Base-by-base conservation (phyloP, 2,888 invertebrate genomes). In the Sphinx pinastri region DNA sequence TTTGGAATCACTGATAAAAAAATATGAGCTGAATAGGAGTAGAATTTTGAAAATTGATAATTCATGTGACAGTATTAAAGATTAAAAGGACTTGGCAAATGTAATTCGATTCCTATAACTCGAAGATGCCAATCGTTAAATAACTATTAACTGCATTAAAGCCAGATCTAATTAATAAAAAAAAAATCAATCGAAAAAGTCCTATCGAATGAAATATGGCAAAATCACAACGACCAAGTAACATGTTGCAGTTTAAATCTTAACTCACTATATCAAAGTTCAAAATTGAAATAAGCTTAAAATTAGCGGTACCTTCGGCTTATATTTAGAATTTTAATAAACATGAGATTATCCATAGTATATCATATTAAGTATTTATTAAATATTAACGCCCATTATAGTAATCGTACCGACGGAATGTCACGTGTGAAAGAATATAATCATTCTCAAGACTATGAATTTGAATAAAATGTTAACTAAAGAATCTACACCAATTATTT, bases 391-490 rank as follows among this genome's bases (percentile, higher is more conserved):
- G 52, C 49, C 13, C 54, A 71, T 67, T 71, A 71, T 59, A 71
- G 70, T 52, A 54, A 25, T 67, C 58, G 52, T 73, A 71, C 68
- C 71, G 70, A 68, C 71, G 70, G 59, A 63, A 63, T 49, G 63
- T 63, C 19, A 19, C 49, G 63, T 63, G 63, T 63, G 63, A 63
- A 63, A 63, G 49, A 63, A 47, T 52, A 19, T 47, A 52, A 71
- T 63, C 55, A 63, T 63, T 71, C 69, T 57, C 70, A 51, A 67
- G 67, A 49, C 63, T 47, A 47, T 25, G 63, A 5, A 63, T 47
- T 63, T 63, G 47, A 63, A 63, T 63, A 63, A 63, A 63, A 63
- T 63, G 63, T 63, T 63, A 63, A 63, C 19, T 47, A 63, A 13
- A 19, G 13, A 47, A 63, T 47, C 63, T 63, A 63, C 63, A 63